Evolutionary conservation across 2,113 vertebrate species (phyloP), one percentile per base, ranked within the genome.

Genomic region (Myotis lucifugus): DNA sequence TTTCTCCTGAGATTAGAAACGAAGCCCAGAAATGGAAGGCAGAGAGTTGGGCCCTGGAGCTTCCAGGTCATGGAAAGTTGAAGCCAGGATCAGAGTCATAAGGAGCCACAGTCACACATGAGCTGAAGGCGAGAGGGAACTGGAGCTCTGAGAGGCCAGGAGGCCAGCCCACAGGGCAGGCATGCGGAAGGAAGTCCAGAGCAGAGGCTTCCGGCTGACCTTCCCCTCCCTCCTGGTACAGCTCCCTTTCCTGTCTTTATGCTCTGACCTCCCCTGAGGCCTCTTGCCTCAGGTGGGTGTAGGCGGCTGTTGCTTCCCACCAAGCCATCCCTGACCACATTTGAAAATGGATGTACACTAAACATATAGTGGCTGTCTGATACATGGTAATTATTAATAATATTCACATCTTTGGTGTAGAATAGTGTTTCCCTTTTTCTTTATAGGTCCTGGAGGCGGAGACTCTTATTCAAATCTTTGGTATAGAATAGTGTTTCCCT

Each of bases 171-270:
- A 0, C 1, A 12, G 67, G 17, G 67, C n/a, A 8, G n/a, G 56
- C 25, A 5, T 21, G 48, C 17, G 10, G 85, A 2, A 8, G 14
- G 34, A 61, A 52, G 42, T 19, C 42, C 8, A 48, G 32, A 50
- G 83, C 3, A 46, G 50, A 32, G 66, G 64, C 6, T 27, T n/a
- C 9, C 42, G 21, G 25, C 27, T 17, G 37, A 48, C 73, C 25
- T 48, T 15, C 18, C 18, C 0, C 11, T 34, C 66, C 17, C 5
- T 2, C 5, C 3, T 5, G 25, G 14, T 1, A 1, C 7, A 18
- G 21, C 84, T 64, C 34, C 8, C 0, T 56, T 74, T 67, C 89
- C 67, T 29, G 27, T 37, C 18, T 21, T 2, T 0, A 11, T 46
- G 72, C 56, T 15, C 37, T 18, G 56, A 52, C 7, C 5, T 3